Conservation (phyloP, 2,113 vertebrate species). For the Erpornis zantholeuca region DNA sequence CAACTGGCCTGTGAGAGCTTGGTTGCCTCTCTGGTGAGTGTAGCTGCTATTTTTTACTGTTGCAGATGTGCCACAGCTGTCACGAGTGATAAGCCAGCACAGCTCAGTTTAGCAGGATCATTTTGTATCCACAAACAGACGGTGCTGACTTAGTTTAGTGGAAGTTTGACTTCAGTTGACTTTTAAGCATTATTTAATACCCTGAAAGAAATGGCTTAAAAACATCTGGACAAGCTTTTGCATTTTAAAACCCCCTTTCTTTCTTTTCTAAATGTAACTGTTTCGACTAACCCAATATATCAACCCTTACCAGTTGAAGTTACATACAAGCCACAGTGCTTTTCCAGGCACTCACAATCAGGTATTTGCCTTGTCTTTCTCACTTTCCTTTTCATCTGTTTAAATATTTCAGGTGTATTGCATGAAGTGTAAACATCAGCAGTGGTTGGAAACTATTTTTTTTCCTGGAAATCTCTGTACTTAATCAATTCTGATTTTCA, state of each 20-base stretch:
- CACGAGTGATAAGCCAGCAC: background rate
- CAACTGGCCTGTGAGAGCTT: background rate
- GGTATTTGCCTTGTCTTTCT: background rate
- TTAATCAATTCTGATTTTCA: background rate
- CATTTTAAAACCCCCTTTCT: background rate
- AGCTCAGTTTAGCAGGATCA: background rate
- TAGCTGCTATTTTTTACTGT: background rate
- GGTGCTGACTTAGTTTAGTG: background rate
- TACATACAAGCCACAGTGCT: background rate
- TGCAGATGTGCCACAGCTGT: background rate
- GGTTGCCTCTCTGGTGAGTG: background rate
- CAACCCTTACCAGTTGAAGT: background rate
- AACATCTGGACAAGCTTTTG: background rate
- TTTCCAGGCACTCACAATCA: background rate
- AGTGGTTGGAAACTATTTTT: background rate
- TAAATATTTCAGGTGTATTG: background rate
- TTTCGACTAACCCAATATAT: background rate
- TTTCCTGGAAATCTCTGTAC: conserved; percentile 1
- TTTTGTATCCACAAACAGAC: background rate
- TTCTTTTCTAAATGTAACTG: background rate
- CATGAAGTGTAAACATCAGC: background rate
- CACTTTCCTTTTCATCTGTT: background rate
- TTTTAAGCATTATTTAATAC: background rate
- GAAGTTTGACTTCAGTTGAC: background rate
- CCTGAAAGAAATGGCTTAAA: background rate